Percentiles rank a stretch among this genome's conserved stretches.
Conservation (phyloP, 2,113 vertebrate species). For the Isurus oxyrinchus region DNA sequence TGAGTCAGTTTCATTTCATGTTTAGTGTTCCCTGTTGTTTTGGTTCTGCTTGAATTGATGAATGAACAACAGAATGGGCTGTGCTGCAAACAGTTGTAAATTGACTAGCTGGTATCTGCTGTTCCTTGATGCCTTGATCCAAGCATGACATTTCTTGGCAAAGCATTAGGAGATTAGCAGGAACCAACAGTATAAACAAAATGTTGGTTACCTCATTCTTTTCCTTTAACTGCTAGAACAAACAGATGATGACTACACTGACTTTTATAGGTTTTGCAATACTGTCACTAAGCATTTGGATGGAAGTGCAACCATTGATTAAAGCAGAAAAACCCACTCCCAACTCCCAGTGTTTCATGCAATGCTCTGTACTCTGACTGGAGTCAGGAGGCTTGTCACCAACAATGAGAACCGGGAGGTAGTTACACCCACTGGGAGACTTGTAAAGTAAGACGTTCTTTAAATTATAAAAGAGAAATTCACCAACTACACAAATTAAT, state of each 20-base stretch:
- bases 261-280: neutral
- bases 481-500: neutral
- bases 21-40: neutral
- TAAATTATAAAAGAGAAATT: neutral
- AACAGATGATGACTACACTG: neutral
- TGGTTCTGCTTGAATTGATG: neutral
- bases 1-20: neutral
- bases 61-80: neutral
- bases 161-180: neutral
- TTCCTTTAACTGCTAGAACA: neutral
- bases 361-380: neutral
- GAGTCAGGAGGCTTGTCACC: neutral
- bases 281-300: neutral
- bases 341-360: neutral
- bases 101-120: neutral
- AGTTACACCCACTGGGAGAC: neutral
- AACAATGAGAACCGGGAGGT: neutral
- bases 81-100: neutral
- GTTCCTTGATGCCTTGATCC: neutral
- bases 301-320: neutral
- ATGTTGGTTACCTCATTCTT: neutral
- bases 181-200: neutral
- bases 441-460: neutral
- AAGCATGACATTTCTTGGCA: neutral
- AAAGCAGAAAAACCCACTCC: neutral